A percentile compares a stretch with the other conserved stretches of the same genome.
These are phyloP conservation scores for Nothocercus julius DNA, from an alignment of 2,113 vertebrate genomes.

Conservation along the genomic window DNA sequence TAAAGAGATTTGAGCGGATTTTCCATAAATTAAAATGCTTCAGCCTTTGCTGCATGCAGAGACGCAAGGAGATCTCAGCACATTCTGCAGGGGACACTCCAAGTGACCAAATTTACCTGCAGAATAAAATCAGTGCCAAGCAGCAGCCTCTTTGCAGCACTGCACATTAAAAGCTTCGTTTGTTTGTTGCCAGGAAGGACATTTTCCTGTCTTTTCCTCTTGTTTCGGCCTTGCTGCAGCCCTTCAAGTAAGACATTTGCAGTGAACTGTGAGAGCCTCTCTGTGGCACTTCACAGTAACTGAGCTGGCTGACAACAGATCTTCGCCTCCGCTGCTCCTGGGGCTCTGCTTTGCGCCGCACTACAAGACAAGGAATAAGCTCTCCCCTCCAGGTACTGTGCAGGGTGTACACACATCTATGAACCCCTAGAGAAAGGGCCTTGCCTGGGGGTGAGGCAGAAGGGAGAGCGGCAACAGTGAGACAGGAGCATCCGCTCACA, in stretches of 20 bases:
- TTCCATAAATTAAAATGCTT: background rate
- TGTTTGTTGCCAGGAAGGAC: too few species aligned
- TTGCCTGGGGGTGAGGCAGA: background rate
- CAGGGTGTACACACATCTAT: too few species aligned
- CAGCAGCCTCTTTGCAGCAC: background rate
- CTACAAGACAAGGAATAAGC: too few species aligned
- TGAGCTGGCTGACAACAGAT: background rate
- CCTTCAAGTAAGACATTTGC: too few species aligned
- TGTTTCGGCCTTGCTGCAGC: too few species aligned
- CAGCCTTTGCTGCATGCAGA: background rate
- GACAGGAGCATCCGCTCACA: too few species aligned
- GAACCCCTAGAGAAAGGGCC: background rate
- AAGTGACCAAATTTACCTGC: background rate
- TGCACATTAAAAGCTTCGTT: background rate
- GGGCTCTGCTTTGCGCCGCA: too few species aligned
- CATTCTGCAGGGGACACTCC: background rate
- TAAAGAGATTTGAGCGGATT: background rate
- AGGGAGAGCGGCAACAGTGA: too few species aligned
- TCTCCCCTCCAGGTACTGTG: too few species aligned
- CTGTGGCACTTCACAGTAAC: background rate
- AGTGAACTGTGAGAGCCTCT: background rate
- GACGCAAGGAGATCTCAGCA: background rate
- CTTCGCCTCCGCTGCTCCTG: background rate
- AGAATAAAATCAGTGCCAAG: background rate
- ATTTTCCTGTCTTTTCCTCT: background rate